Base-by-base conservation (phyloP, 2,113 vertebrate species). In the Planiliza haematocheilus region DNA sequence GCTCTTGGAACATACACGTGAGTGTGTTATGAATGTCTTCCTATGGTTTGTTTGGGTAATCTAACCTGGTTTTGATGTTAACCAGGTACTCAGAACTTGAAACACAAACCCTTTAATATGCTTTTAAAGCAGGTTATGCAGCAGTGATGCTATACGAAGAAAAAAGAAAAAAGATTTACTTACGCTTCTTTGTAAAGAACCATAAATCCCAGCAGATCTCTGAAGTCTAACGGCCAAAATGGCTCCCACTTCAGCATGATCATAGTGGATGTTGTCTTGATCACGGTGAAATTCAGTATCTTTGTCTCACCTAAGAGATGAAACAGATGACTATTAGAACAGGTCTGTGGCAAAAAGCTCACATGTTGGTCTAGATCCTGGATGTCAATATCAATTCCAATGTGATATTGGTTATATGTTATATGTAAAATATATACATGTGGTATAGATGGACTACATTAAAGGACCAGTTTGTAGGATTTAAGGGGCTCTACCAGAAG, bases 131-230 rank as follows among this genome's bases (percentile, higher is more conserved):
- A 30, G 2, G 24, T 30, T 30, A 59, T 11, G 18, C 18, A 42
- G 18, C 37, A 24, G 18, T 12, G 7, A 16, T n/a, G 41, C 41
- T 43, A 11, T 16, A n/a, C n/a, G n/a, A n/a, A n/a, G n/a, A 12
- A 14, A 24, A 70, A 60, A 20, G 12, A 4, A 12, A 1, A 0
- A 10, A 1, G 8, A 16, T 10, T 11, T 46, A 95, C 98, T 96
- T 90, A 99, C 98, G 98, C 97, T 83, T 99, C 98, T 78, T 98
- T 99, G 86, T 98, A 99, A 76, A 99, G 96, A 0, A 99, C 94
- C 96, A 99, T 98, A 64, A 99, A 99, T 1, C 98, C 97, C 88
- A 99, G 85, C 42, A 99, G 94, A 79, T 99, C 98, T 65, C 98
- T 93, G 89, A 95, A 99, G 83, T 99, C 98, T 0, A 91, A 91